Evolutionary conservation across 1,140 invertebrate species (phyloP).

Genomic region (Vollenhovia emeryi): DNA sequence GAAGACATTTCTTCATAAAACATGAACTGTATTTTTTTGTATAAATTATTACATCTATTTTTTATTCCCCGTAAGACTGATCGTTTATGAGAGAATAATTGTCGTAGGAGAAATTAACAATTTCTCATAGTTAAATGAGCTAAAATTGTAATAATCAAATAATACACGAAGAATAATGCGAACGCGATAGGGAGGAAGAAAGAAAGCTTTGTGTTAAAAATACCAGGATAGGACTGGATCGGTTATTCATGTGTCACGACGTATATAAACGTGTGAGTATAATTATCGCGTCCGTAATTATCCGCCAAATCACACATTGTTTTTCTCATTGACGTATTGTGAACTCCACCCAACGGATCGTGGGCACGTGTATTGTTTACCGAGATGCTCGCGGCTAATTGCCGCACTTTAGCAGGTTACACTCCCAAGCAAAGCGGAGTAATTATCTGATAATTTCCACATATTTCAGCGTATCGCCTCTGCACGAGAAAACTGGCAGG

Average conservation of each 20-base stretch:
- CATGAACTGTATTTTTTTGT: not conserved
- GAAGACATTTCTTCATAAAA: not conserved
- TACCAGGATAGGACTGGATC: not conserved
- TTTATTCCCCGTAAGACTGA: not conserved
- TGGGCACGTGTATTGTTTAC: slow-evolving; percentile 61
- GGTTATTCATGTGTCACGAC: slow-evolving; percentile 4
- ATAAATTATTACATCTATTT: not conserved
- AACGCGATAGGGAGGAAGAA: not conserved
- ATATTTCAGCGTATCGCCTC: slow-evolving; percentile 24
- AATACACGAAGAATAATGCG: not conserved
- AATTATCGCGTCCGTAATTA: slow-evolving; percentile 62
- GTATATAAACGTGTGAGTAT: slow-evolving; percentile 33
- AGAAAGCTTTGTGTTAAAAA: not conserved
- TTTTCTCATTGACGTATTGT: slow-evolving; percentile 53
- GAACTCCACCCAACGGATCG: slow-evolving; percentile 37
- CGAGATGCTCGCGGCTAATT: slow-evolving; percentile 43
- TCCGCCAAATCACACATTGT: slow-evolving; percentile 56
- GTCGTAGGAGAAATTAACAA: not conserved
- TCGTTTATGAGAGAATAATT: not conserved
- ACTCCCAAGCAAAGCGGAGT: slow-evolving; percentile 30
- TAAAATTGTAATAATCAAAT: not conserved
- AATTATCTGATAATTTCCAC: slow-evolving; percentile 28
- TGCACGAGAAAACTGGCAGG: too few species aligned
- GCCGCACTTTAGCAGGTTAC: slow-evolving; percentile 42
- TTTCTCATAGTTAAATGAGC: not conserved